phyloP scores from a whole-genome alignment of 2,113 vertebrate species.

The Lonchura striata region DNA sequence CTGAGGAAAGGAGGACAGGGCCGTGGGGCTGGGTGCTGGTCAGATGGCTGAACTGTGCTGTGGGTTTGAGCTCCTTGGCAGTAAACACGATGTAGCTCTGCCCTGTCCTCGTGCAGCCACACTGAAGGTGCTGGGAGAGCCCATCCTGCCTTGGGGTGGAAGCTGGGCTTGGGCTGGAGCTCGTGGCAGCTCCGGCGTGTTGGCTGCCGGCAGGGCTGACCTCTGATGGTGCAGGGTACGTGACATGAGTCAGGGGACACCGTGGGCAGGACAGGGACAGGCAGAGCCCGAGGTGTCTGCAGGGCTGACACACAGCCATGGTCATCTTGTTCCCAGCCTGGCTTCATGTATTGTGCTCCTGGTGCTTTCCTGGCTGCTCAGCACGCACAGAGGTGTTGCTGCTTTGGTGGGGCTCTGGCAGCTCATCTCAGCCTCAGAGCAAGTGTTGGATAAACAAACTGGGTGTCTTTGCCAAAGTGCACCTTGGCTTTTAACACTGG shows the following conservation, averaged over 20 bases:
- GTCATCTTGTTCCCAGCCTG: not conserved
- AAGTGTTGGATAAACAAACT: not conserved
- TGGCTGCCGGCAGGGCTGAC: accelerated
- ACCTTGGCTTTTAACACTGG: not conserved
- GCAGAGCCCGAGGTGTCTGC: not conserved
- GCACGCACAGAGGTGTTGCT: not conserved
- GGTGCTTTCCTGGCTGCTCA: accelerated
- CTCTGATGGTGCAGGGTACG: accelerated
- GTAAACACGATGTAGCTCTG: accelerated
- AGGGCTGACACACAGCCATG: not conserved
- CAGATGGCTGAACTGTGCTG: accelerated
- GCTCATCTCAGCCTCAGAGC: not conserved
- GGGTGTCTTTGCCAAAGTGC: not conserved
- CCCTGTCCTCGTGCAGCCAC: not conserved
- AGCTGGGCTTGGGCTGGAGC: not conserved
- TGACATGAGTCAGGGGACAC: accelerated
- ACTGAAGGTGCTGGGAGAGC: not conserved
- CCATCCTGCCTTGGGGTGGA: not conserved
- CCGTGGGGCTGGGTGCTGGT: accelerated
- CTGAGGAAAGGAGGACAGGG: not conserved
- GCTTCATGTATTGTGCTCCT: not conserved
- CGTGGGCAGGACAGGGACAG: not conserved
- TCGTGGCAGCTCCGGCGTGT: accelerated
- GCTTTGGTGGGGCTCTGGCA: not conserved
- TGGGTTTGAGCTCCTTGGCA: not conserved